Evolutionary conservation across 1,140 invertebrate genomes (phyloP).

Genomic region (Lerema accius): DNA sequence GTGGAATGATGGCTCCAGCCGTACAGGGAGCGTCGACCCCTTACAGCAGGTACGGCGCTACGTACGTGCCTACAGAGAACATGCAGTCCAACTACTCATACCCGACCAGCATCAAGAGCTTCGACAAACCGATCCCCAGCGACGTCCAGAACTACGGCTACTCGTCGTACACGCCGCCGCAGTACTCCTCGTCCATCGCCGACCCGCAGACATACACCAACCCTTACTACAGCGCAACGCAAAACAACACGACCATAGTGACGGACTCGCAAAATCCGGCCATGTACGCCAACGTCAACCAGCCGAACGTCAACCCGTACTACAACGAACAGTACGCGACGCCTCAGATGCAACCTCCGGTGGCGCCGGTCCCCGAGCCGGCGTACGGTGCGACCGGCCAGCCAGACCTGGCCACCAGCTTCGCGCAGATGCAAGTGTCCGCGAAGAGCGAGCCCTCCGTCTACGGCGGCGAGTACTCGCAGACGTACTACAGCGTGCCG

Average conservation of each 20-base stretch:
- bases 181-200: slow-evolving; percentile 53
- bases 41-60: slow-evolving; percentile 52
- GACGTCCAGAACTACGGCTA: slow-evolving; percentile 53
- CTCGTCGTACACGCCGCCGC: slow-evolving; percentile 60
- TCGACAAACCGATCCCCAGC: slow-evolving; percentile 55
- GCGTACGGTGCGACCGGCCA: slow-evolving; percentile 40
- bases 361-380: not conserved
- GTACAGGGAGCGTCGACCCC: slow-evolving; percentile 50
- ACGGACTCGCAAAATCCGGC: slow-evolving; percentile 58
- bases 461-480: slow-evolving; percentile 51
- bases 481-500: slow-evolving; percentile 60
- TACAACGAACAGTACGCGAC: slow-evolving; percentile 50
- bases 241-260: slow-evolving; percentile 53
- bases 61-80: slow-evolving; percentile 53
- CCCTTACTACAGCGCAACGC: slow-evolving; percentile 62
- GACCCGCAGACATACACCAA: slow-evolving; percentile 62
- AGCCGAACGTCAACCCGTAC: slow-evolving; percentile 40
- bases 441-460: slow-evolving; percentile 46
- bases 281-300: slow-evolving; percentile 38
- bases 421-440: slow-evolving; percentile 67
- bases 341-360: slow-evolving; percentile 32
- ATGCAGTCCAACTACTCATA: slow-evolving; percentile 48
- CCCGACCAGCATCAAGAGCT: slow-evolving; percentile 47
- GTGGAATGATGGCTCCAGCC: slow-evolving; percentile 54
- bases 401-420: slow-evolving; percentile 58